Percentiles rank a stretch among this genome's conserved stretches.
phyloP scores from a whole-genome alignment of 2,888 invertebrate species.

The Phaonia tiefii region DNA sequence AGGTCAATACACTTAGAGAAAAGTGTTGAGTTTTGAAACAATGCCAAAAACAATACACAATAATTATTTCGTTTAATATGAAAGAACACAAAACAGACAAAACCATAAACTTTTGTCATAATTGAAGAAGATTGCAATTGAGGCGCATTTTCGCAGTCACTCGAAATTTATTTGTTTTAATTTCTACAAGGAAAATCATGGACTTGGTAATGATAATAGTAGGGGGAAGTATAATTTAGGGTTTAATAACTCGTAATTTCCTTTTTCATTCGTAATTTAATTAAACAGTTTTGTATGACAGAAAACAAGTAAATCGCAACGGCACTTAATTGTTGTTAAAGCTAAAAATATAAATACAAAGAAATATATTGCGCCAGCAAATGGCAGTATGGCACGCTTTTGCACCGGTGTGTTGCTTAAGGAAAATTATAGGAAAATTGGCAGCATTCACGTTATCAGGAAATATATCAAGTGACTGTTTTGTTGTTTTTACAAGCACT shows the following conservation, averaged over 20 bases:
- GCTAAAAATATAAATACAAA: constrained; percentile 35
- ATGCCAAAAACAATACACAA: constrained; percentile 52
- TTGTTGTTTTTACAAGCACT: neutral
- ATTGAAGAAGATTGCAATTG: constrained; percentile 8
- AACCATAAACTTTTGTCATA: neutral
- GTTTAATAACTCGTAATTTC: no score
- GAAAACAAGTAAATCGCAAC: constrained; percentile 29
- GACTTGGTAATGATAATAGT: no score
- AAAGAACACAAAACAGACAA: neutral
- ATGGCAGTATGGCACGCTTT: constrained; percentile 61
- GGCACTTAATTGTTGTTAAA: constrained; percentile 51
- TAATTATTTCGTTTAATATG: constrained; percentile 11
- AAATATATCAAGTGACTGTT: constrained; percentile 6
- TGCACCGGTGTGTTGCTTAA: constrained; percentile 20
- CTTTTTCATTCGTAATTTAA: no score
- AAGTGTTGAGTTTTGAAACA: constrained; percentile 42
- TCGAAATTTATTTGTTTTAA: no score
- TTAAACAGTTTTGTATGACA: no score
- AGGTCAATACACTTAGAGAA: constrained; percentile 56
- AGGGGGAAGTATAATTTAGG: no score
- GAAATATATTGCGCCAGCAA: constrained; percentile 14
- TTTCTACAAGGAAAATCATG: no score
- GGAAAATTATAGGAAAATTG: constrained; percentile 27
- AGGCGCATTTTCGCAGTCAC: no score
- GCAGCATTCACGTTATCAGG: constrained; percentile 9